Evolutionary conservation across 2,888 invertebrate genomes (phyloP).

Genomic region (Andrena bucephala): DNA sequence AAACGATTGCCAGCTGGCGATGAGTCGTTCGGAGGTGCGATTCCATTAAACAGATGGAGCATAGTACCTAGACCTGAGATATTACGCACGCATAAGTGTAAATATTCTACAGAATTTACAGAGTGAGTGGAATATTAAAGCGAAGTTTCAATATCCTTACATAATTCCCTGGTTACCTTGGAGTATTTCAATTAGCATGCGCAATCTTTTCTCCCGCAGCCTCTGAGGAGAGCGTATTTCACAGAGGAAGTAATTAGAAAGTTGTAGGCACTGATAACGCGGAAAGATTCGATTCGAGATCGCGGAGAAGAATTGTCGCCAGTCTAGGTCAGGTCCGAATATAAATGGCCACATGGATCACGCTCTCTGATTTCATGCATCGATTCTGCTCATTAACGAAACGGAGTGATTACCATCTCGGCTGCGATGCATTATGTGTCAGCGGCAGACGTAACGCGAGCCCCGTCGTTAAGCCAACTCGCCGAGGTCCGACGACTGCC

Average conservation of each 20-base stretch:
- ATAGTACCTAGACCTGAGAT: too few species aligned
- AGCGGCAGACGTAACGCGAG: slow-evolving; percentile 43
- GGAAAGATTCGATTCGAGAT: background rate
- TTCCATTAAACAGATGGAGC: too few species aligned
- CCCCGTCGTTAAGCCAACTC: slow-evolving; percentile 45
- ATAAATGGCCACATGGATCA: slow-evolving; percentile 14
- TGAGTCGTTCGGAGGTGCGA: too few species aligned
- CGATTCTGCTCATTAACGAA: slow-evolving; percentile 43
- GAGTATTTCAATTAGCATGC: background rate
- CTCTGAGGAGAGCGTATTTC: background rate
- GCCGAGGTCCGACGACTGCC: slow-evolving; percentile 13
- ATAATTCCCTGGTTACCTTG: background rate
- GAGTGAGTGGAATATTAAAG: too few species aligned
- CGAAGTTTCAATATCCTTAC: background rate
- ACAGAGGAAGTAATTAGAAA: slow-evolving; percentile 18
- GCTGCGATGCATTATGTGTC: slow-evolving; percentile 29
- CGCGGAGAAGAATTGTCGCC: slow-evolving; percentile 5
- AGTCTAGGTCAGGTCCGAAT: slow-evolving; percentile 21
- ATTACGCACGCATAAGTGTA: background rate
- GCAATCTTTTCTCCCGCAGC: background rate
- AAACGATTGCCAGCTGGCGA: too few species aligned
- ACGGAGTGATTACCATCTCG: slow-evolving; percentile 27
- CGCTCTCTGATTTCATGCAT: slow-evolving; percentile 10
- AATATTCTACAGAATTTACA: too few species aligned
- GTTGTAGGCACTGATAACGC: background rate